Conservation (phyloP, 2,888 invertebrate species). For the Emmelina monodactyla region DNA sequence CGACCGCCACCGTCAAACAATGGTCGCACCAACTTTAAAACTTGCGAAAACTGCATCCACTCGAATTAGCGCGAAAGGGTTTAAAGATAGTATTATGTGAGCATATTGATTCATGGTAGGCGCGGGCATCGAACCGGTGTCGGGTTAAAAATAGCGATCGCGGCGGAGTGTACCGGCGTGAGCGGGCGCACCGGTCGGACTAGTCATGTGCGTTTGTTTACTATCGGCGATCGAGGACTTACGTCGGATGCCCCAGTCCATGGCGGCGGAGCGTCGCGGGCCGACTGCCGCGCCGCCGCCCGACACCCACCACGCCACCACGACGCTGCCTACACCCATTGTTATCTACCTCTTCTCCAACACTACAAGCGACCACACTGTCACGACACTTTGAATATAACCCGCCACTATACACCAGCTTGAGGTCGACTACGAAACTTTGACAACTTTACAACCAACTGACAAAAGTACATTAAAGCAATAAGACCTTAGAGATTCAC, state of each 20-base stretch:
- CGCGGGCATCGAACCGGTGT: constrained; percentile 63
- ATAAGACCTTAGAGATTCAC: no score
- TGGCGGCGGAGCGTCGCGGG: constrained; percentile 34
- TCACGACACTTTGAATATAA: no score
- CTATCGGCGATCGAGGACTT: constrained; percentile 39
- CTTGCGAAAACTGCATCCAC: background rate
- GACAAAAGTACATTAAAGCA: no score
- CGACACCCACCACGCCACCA: no score
- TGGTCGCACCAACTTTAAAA: no score
- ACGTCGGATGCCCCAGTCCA: constrained; percentile 66
- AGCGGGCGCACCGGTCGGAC: constrained; percentile 53
- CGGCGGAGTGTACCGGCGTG: constrained; percentile 55
- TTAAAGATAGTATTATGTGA: constrained; percentile 54
- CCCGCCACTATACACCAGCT: no score
- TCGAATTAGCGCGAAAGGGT: constrained; percentile 14
- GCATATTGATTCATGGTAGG: constrained; percentile 58
- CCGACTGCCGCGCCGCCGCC: constrained; percentile 59
- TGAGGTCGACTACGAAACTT: no score
- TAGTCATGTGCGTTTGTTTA: constrained; percentile 64
- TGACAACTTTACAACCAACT: no score
- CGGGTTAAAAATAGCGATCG: constrained; percentile 62
- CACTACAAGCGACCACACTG: no score
- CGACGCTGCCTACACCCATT: no score
- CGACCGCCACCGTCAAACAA: no score
- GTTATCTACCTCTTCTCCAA: no score